phyloP scores from a whole-genome alignment of 2,113 vertebrate genomes.

The Oenanthe melanoleuca region DNA sequence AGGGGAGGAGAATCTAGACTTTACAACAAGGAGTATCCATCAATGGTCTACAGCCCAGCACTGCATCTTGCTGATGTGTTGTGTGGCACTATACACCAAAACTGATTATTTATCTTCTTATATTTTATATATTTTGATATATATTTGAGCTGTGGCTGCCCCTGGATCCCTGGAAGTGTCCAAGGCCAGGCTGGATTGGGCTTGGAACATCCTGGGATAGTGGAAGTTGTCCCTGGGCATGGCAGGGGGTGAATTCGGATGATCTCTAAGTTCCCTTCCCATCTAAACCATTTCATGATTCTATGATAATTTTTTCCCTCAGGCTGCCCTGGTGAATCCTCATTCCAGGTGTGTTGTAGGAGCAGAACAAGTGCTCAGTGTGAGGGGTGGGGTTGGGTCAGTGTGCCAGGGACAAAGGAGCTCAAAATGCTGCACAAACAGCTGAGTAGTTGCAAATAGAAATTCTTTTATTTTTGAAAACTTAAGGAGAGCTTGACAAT shows the following conservation, averaged over 20 bases:
- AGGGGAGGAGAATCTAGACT: not conserved
- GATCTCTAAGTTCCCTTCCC: not conserved
- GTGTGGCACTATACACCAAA: not conserved
- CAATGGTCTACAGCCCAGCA: not conserved
- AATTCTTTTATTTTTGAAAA: not conserved
- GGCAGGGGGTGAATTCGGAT: no score
- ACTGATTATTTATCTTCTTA: not conserved
- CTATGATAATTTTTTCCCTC: not conserved
- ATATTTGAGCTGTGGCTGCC: not conserved
- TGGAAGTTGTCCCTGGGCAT: not conserved
- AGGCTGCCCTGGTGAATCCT: not conserved
- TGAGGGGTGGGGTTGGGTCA: not conserved
- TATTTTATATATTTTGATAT: not conserved
- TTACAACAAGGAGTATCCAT: conserved; percentile 48
- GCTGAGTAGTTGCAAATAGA: not conserved
- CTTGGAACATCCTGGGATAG: rapidly evolving
- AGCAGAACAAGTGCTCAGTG: not conserved
- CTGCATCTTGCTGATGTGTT: not conserved
- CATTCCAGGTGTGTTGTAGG: not conserved
- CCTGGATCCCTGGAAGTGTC: not conserved
- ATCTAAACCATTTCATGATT: not conserved
- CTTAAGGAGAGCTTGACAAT: not conserved
- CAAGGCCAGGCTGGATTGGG: rapidly evolving
- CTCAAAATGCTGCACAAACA: not conserved
- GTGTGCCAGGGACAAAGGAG: rapidly evolving